phyloP scores from a whole-genome alignment of 2,888 invertebrate species.

The Laothoe populi region DNA sequence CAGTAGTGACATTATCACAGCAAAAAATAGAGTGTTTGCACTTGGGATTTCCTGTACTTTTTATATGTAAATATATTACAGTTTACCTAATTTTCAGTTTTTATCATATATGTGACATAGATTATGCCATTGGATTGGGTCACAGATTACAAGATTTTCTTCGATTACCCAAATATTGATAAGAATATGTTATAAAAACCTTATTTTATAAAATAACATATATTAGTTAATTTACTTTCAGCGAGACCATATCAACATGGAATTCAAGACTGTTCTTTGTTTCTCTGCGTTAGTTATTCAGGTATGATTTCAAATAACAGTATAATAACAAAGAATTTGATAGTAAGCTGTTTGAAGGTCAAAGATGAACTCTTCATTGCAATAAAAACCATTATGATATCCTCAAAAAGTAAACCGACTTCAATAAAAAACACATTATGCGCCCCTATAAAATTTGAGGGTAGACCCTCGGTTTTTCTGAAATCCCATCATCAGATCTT shows the following conservation, averaged over 20 bases:
- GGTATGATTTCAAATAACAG: background rate
- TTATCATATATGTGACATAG: background rate
- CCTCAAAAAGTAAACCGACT: too few species aligned
- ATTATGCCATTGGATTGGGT: slow-evolving; percentile 21
- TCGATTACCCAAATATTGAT: slow-evolving; percentile 22
- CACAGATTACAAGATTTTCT: slow-evolving; percentile 20
- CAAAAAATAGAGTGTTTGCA: background rate
- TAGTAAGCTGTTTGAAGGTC: background rate
- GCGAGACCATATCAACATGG: slow-evolving; percentile 27
- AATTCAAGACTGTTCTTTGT: slow-evolving; percentile 28
- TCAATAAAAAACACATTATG: too few species aligned
- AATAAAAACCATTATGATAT: too few species aligned
- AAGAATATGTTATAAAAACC: slow-evolving; percentile 27
- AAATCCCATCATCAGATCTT: too few species aligned
- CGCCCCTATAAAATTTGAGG: too few species aligned
- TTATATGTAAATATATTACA: background rate
- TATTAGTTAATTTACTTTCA: slow-evolving; percentile 1
- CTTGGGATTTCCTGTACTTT: background rate
- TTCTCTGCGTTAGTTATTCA: slow-evolving; percentile 28
- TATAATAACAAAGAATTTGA: background rate
- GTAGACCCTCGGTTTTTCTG: too few species aligned
- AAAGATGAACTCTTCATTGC: too few species aligned
- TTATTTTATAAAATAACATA: slow-evolving; percentile 4
- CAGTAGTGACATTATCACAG: background rate
- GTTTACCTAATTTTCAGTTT: slow-evolving; percentile 19